Evolutionary conservation across 1,140 invertebrate species (phyloP), one percentile per base, ranked within the genome.

Genomic region (Bathynomus jamesi): DNA sequence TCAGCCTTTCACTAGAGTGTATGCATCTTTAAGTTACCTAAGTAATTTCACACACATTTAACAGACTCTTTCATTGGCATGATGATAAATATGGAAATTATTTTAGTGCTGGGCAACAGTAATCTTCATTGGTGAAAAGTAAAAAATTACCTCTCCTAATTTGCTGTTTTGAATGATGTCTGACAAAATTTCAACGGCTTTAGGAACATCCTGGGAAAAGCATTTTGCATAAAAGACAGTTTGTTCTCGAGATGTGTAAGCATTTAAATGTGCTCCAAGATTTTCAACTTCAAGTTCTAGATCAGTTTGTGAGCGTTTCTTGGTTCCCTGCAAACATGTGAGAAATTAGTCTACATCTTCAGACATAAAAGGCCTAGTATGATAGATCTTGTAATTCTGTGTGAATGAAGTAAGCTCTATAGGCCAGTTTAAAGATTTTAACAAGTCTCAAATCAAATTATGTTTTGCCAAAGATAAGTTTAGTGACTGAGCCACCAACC

Each of bases 191-290:
- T 99, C 97, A 24, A 99, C 87, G 29, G 95, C 94, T 84, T 90
- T 91, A 13, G 90, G 89, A 4, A 99, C 87, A 85, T 99, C 97
- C 80, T 94, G 90, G 1, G 91, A 87, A 53, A 53, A 53, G 82
- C 95, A 98, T 85, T 99, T 99, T 13, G 97, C 97, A 84, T 99
- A 99, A 83, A 98, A 99, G 0, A 99, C 96, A 63, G 98, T 99
- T 82, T 99, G 96, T 84, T 99, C 98, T 72, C 98, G 85, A 32
- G 96, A 98, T 7, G 98, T 99, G 82, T 99, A 99, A 0, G 98
- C 98, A 85, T 99, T 99, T 72, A 99, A 84, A 82, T 99, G 98
- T 25, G 96, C 96, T 30, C 98, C 98, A 88, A 99, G 93, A 80
- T 99, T 98, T 84, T 99, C 98, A 70, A 99, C 94, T 85, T 99